Conservation (phyloP, 2,888 invertebrate genomes). For the Abrostola tripartita region DNA sequence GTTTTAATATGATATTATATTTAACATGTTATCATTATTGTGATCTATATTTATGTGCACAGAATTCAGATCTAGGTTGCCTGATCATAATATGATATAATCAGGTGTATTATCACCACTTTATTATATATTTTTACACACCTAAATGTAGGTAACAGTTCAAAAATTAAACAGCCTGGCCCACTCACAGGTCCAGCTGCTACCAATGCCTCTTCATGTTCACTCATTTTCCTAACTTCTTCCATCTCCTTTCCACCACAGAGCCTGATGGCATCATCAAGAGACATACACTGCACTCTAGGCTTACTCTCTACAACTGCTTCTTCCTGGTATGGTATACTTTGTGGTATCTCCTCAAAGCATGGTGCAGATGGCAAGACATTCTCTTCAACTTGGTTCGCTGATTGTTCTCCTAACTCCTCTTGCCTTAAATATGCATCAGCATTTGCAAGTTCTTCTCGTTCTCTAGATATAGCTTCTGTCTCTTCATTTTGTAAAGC, state of each 20-base stretch:
- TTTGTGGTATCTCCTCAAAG: constrained; percentile 61
- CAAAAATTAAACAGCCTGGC: constrained; percentile 81
- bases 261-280: constrained; percentile 75
- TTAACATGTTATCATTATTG: too few species aligned
- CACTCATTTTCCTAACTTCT: constrained; percentile 75
- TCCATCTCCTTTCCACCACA: constrained; percentile 77
- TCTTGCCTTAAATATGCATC: constrained; percentile 38
- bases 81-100: too few species aligned
- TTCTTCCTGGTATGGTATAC: constrained; percentile 39
- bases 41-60: too few species aligned
- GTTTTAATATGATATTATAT: too few species aligned
- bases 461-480: constrained; percentile 41
- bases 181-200: constrained; percentile 74
- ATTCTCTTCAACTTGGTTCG: constrained; percentile 31
- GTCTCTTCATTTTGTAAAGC: constrained; percentile 42
- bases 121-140: constrained; percentile 41
- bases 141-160: constrained; percentile 82
- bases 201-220: constrained; percentile 76
- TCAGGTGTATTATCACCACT: too few species aligned
- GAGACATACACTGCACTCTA: constrained; percentile 70
- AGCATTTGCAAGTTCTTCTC: constrained; percentile 51
- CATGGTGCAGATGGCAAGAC: constrained; percentile 77
- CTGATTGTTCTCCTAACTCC: constrained; percentile 15
- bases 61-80: too few species aligned
- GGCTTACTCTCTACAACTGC: constrained; percentile 45